These are phyloP conservation scores for Lepas anatifera DNA, from an alignment of 2,888 invertebrate species.

Conservation along the genomic window DNA sequence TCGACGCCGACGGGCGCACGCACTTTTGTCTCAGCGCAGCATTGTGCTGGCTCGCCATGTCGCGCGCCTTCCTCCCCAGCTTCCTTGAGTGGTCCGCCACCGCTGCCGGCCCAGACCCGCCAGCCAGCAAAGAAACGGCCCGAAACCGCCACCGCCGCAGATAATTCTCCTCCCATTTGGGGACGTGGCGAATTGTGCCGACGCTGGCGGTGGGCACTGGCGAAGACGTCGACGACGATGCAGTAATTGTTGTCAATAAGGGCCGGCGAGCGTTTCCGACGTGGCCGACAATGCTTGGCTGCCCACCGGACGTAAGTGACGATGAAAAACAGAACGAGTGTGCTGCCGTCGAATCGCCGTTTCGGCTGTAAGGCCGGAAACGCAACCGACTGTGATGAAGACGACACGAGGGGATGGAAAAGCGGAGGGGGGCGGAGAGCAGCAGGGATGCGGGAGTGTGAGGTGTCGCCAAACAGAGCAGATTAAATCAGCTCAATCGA, in stretches of 20 bases:
- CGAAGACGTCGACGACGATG: background rate
- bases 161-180: background rate
- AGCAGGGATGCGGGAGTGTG: background rate
- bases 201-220: background rate
- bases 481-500: background rate
- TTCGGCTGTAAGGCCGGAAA: too few relatives aligned
- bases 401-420: background rate
- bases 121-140: background rate
- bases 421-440: background rate
- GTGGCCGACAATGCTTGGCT: background rate
- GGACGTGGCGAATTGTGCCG: too few relatives aligned
- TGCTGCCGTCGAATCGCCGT: too few relatives aligned
- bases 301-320: background rate
- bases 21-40: conserved; percentile 2
- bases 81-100: background rate
- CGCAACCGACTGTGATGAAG: too few relatives aligned
- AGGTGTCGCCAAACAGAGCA: background rate
- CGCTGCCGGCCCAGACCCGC: too few relatives aligned
- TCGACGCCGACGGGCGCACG: background rate
- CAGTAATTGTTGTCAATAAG: conserved; percentile 10
- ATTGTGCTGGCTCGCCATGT: too few relatives aligned
- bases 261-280: background rate
- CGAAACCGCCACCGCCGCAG: background rate
- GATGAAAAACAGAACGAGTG: conserved; percentile 4
- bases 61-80: too few relatives aligned